phyloP scores from a whole-genome alignment of 2,888 invertebrate genomes.

The Celastrina argiolus region DNA sequence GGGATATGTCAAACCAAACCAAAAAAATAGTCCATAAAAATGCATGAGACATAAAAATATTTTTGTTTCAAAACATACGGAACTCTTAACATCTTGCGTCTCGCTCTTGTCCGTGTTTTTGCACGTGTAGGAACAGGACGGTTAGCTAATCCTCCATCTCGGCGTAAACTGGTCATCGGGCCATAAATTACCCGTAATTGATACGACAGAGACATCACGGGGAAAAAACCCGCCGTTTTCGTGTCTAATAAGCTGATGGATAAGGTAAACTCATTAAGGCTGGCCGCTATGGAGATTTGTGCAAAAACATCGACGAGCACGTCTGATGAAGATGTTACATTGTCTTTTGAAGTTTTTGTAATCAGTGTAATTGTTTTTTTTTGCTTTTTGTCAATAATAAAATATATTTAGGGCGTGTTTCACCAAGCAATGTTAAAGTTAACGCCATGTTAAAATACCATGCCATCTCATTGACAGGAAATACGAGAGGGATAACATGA shows the following conservation, averaged over 20 bases:
- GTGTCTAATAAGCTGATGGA: constrained; percentile 35
- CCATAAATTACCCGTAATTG: constrained; percentile 35
- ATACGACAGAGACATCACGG: constrained; percentile 36
- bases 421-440: no score
- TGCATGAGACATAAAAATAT: no score
- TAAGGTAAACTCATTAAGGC: constrained; percentile 37
- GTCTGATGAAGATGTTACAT: constrained; percentile 29
- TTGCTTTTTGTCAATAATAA: no score
- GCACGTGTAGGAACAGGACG: not conserved
- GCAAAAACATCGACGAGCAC: constrained; percentile 39
- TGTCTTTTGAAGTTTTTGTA: no score
- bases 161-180: constrained; percentile 31
- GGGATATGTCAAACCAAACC: no score
- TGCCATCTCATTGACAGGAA: no score
- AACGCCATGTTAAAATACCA: no score
- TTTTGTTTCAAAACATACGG: not conserved
- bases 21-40: no score
- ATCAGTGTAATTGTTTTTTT: constrained; percentile 27
- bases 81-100: not conserved
- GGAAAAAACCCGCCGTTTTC: constrained; percentile 33
- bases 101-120: not conserved
- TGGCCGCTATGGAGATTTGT: constrained; percentile 32
- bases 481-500: no score
- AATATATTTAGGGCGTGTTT: no score
- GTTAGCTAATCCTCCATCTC: constrained; percentile 21